Conservation (phyloP, 1,140 invertebrate species). For the Acyrthosiphon pisum region DNA sequence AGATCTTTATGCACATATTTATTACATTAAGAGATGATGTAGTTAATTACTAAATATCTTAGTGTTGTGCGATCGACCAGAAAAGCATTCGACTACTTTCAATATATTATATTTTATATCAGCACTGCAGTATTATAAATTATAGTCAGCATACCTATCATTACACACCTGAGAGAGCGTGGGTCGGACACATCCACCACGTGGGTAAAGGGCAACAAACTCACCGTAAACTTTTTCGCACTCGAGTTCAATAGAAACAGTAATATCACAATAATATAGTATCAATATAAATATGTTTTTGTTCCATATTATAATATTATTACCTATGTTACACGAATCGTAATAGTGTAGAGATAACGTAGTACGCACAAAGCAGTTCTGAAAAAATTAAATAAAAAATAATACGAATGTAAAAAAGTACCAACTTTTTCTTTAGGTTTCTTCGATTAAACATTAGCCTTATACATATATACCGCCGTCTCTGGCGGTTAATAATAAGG, state of each 20-base stretch:
- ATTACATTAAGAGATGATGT: too few species aligned
- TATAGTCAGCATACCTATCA: neutral
- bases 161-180: neutral
- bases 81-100: too few species aligned
- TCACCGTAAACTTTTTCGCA: neutral
- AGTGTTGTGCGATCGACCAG: too few species aligned
- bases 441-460: neutral
- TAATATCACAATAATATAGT: neutral
- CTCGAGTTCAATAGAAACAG: neutral
- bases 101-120: neutral
- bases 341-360: neutral
- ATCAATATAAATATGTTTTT: neutral
- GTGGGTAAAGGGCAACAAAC: constrained; percentile 11
- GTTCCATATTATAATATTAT: neutral
- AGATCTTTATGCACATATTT: too few species aligned
- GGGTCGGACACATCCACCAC: neutral
- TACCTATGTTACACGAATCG: neutral
- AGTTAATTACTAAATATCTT: too few species aligned
- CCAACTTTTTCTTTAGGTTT: neutral
- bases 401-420: neutral
- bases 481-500: neutral
- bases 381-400: neutral
- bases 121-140: neutral
- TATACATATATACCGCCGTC: too few species aligned
- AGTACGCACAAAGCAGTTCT: neutral